These are phyloP conservation scores for Horisme vitalbata DNA, from an alignment of 2,888 invertebrate genomes.

Conservation along the genomic window DNA sequence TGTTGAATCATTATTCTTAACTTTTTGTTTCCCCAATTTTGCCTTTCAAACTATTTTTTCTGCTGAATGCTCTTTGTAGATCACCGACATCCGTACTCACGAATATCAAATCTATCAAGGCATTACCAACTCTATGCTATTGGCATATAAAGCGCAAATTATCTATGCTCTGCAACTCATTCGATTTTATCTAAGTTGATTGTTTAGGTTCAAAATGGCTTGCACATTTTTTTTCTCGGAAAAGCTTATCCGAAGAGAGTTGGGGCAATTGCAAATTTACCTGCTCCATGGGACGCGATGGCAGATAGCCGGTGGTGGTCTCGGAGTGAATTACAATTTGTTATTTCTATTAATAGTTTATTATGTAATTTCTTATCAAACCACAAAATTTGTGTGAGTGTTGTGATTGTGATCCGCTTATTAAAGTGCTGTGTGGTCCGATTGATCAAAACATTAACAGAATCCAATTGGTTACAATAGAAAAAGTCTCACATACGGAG, in stretches of 20 bases:
- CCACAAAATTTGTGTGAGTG: not conserved
- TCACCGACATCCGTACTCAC: slow-evolving; percentile 48
- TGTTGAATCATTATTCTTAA: slow-evolving; percentile 27
- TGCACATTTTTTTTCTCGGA: slow-evolving; percentile 42
- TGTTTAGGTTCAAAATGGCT: slow-evolving; percentile 48
- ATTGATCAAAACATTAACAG: slow-evolving; percentile 1
- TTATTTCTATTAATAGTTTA: slow-evolving; percentile 38
- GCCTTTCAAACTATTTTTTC: slow-evolving; percentile 45
- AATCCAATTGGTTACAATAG: slow-evolving; percentile 15
- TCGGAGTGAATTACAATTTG: slow-evolving; percentile 33
- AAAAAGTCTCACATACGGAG: not conserved
- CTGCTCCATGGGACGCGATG: slow-evolving; percentile 55
- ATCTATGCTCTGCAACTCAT: slow-evolving; percentile 25
- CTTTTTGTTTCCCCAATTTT: slow-evolving; percentile 37
- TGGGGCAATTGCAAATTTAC: slow-evolving; percentile 66
- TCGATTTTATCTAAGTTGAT: slow-evolving; percentile 32
- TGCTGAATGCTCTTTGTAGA: slow-evolving; percentile 45
- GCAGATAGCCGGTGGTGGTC: slow-evolving; percentile 42
- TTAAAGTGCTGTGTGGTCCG: not conserved
- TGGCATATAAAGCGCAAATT: slow-evolving; percentile 43
- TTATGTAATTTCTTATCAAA: slow-evolving; percentile 7
- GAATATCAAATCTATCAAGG: slow-evolving; percentile 33
- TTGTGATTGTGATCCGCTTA: slow-evolving; percentile 12
- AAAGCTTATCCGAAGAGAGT: slow-evolving; percentile 47
- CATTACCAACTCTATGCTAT: slow-evolving; percentile 47